phyloP scores from a whole-genome alignment of 2,797 vertebrate genomes.

The Gila robusta region DNA sequence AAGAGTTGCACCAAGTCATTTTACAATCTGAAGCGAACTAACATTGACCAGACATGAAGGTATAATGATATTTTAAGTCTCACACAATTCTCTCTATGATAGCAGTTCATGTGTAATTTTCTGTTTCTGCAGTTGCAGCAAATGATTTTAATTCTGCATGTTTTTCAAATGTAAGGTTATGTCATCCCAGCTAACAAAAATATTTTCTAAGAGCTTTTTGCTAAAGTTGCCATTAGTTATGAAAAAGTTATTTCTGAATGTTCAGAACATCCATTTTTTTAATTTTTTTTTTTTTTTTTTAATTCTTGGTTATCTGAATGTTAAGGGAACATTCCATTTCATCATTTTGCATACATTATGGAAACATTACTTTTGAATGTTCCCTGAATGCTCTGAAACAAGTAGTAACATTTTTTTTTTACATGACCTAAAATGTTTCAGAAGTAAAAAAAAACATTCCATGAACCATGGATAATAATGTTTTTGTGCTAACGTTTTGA shows the following conservation, averaged over 20 bases:
- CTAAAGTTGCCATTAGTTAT: background rate
- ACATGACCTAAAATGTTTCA: no score
- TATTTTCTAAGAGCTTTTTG: background rate
- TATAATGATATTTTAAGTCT: background rate
- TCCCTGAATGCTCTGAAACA: background rate
- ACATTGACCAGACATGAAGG: no score
- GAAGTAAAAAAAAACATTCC: background rate
- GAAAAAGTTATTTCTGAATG: background rate
- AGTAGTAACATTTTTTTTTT: no score
- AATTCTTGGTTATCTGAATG: background rate
- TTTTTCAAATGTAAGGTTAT: background rate
- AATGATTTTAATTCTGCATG: background rate
- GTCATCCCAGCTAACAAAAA: background rate
- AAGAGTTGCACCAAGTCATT: background rate
- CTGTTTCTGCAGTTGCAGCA: background rate
- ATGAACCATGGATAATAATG: background rate
- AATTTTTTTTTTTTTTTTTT: no score
- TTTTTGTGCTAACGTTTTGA: background rate
- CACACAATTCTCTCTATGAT: background rate
- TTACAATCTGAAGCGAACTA: background rate
- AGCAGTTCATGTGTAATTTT: background rate
- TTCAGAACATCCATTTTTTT: no score
- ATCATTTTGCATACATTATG: background rate
- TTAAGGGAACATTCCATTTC: background rate
- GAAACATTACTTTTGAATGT: background rate